Base-by-base conservation (phyloP, 2,797 vertebrate genomes). In the Pteropus rufus region DNA sequence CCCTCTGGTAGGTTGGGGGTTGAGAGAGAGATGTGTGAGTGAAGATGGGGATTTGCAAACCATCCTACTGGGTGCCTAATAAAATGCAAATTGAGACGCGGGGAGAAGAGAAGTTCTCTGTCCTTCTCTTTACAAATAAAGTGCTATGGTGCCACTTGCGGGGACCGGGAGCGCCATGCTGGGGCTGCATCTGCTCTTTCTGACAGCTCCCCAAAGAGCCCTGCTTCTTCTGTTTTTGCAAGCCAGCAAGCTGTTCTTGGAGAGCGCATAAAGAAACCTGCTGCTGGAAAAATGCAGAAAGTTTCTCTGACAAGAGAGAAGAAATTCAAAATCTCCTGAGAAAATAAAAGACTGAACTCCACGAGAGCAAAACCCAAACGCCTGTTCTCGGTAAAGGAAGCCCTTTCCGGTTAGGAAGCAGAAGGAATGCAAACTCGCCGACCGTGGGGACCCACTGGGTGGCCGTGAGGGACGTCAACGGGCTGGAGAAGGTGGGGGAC, bases 141-240 rank as follows among this genome's bases (percentile, higher is more conserved):
- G 96, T 90, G 96, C 92, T 94, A 77, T 0, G 14, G 67, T 24
- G 86, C 93, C 93, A 87, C 97, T 97, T 41, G 86, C 60, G 1
- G 89, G 91, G 93, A 94, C 95, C 93, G 89, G 97, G 95, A 76
- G 87, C 89, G 0, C 80, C 97, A 92, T 80, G 97, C 97, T 98
- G 97, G 56, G 94, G 86, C 95, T 89, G 94, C 97, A 97, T 97
- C 97, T 98, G 97, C 96, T 97, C 96, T 79, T 86, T 76, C 97
- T 96, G 94, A 95, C 93, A 97, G 97, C 91, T 97, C 97, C 97
- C 97, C 72, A 83, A 96, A 97, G 94, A 96, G 88, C 69, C n/a
- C 46, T 12, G 75, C 36, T 86, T 92, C 93, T 93, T 80, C 83
- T 93, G 95, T 94, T 24, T 97, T 82, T 96, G 91, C 92, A 96